Base-by-base conservation (phyloP, 2,113 vertebrate species). In the Forbesichthys papilliferus region DNA sequence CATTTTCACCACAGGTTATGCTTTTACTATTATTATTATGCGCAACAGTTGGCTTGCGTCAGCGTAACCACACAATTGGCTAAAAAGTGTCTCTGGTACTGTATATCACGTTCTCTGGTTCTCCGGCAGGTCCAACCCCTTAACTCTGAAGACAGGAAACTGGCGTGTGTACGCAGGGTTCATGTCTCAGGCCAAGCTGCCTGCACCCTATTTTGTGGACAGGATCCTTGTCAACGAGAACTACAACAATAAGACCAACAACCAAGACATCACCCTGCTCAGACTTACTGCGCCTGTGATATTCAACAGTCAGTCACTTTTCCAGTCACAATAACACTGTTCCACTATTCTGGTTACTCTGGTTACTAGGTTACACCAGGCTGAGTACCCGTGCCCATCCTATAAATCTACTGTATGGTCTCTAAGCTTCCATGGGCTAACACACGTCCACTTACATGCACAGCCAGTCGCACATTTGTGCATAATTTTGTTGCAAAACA, bases 191-290 rank as follows among this genome's bases (percentile, higher is more conserved):
- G 57, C 83, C 16, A 75, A 73, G 1, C 86, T 84, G 0, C 56
- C 80, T 0, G 27, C 48, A 0, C 89, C 92, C 14, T 82, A 92
- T 71, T 11, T 75, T 0, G 90, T 97, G 49, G 52, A 91, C 27
- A 92, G 86, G 65, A 95, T 98, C 78, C 82, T 95, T 56, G 87
- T 95, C 69, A 93, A 94, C 3, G 77, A 93, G 68, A 93, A 94
- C 73, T 98, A 97, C 82, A 85, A 91, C 0, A 85, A 74, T 0
- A 69, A 81, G 0, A 93, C 91, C 0, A 93, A 95, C 0, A 95
- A 98, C 89, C 90, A 93, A 0, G 97, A 98, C 72, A 86, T 98
- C 0, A 94, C 95, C 9, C 90, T 98, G 55, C 84, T 98, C 80
- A 91, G 91, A 81, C 93, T 98, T 4, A 73, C 68, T 46, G 83